A percentile compares a stretch with the other conserved stretches of the same genome.
Conservation (phyloP, 2,797 vertebrate genomes). For the Valencia hispanica region DNA sequence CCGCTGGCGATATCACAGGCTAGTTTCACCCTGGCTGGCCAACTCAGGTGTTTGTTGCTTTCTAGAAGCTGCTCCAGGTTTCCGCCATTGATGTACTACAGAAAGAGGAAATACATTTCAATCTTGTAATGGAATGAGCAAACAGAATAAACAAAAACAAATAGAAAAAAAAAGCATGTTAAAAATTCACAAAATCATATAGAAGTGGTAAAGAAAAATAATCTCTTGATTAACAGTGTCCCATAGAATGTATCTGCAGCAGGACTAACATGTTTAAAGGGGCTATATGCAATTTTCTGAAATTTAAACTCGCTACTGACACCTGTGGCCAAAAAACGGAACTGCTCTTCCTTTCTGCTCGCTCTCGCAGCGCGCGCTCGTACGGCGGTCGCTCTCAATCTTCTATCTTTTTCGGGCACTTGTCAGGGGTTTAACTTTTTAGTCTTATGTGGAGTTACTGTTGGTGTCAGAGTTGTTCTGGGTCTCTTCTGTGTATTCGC, state of each 20-base stretch:
- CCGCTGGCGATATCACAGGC: slow-evolving; percentile 91
- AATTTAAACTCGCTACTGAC: too few relatives aligned
- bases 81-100: slow-evolving; percentile 97
- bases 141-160: neutral
- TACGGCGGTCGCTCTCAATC: too few relatives aligned
- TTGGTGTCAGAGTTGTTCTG: too few relatives aligned
- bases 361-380: too few relatives aligned
- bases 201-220: neutral
- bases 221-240: neutral
- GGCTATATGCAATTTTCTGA: too few relatives aligned
- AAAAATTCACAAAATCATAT: neutral
- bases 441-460: too few relatives aligned
- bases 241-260: neutral
- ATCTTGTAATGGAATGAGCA: neutral
- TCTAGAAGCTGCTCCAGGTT: slow-evolving; percentile 97
- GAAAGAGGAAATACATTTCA: slow-evolving; percentile 18
- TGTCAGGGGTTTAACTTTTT: too few relatives aligned
- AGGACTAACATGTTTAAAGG: neutral
- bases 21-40: slow-evolving; percentile 90
- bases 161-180: too few relatives aligned
- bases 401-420: too few relatives aligned
- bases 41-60: slow-evolving; percentile 91
- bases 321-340: too few relatives aligned
- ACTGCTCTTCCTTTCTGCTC: too few relatives aligned
- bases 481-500: too few relatives aligned